Conservation (phyloP, 2,888 invertebrate genomes). For the Pristionchus maxplancki region DNA sequence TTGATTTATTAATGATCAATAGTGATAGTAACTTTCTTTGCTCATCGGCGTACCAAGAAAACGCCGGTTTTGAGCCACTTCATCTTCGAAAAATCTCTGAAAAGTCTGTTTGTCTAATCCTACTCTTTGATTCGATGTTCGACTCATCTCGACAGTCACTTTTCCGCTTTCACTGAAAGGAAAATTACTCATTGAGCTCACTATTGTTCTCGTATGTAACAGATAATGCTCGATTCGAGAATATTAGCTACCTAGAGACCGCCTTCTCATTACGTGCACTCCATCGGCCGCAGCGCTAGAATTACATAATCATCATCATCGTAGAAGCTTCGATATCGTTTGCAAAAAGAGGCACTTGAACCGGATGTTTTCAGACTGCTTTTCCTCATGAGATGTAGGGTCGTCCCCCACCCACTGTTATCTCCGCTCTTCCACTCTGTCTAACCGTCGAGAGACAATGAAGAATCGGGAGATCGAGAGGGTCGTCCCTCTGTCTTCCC, state of each 20-base stretch:
- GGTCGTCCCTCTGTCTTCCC: neutral
- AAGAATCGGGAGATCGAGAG: neutral
- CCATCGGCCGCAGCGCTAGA: no score
- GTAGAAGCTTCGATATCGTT: neutral
- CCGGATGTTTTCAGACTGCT: conserved; percentile 15
- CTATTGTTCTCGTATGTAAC: neutral
- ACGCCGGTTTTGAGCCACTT: neutral
- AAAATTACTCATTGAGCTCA: no score
- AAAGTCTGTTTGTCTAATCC: neutral
- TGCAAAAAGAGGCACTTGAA: neutral
- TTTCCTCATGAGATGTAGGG: conserved; percentile 5
- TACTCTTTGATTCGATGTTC: neutral
- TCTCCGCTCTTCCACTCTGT: neutral
- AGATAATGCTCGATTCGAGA: neutral
- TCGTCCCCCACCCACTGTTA: neutral
- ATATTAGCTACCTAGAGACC: no score
- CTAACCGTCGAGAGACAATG: neutral
- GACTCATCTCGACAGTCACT: neutral
- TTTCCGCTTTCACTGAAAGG: neutral
- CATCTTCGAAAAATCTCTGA: neutral
- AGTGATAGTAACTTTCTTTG: no score
- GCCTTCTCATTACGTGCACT: no score
- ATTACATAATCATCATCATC: no score
- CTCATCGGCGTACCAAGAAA: no score
- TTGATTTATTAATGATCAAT: no score